Conservation (phyloP, 2,113 vertebrate species). For the Lichenostomus cassidix region DNA sequence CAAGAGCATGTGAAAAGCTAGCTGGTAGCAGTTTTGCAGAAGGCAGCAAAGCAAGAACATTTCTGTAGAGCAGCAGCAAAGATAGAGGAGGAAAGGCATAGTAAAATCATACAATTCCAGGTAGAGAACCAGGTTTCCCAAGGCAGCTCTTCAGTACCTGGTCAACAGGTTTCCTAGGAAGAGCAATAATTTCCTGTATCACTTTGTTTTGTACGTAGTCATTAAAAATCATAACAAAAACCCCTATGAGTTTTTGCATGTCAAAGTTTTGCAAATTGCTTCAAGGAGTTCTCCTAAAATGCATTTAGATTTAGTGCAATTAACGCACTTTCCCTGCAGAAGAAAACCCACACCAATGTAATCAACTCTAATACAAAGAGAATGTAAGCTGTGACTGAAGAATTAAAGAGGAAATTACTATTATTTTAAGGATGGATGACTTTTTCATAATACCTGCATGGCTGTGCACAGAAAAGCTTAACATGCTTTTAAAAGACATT, state of each 20-base stretch:
- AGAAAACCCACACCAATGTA: not conserved
- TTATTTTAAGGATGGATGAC: constrained; percentile 26
- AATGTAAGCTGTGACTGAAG: not conserved
- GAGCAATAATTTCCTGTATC: constrained; percentile 13
- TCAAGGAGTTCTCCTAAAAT: constrained; percentile 31
- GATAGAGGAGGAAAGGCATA: not conserved
- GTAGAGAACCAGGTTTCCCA: not conserved
- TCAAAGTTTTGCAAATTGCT: constrained; percentile 48
- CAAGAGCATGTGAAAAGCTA: not conserved
- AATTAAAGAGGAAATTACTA: constrained; percentile 29
- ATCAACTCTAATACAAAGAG: not conserved
- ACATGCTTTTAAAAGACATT: not conserved
- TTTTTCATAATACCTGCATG: not conserved
- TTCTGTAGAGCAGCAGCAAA: not conserved
- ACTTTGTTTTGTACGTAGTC: not conserved
- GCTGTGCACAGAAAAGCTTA: constrained; percentile 1
- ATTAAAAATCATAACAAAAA: constrained; percentile 6
- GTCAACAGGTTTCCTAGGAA: constrained; percentile 66
- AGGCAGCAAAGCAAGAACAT: not conserved
- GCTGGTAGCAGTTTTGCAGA: constrained; percentile 11
- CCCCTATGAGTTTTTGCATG: not conserved
- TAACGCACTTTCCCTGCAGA: not conserved
- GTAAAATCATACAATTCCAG: not conserved
- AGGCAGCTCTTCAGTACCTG: not conserved
- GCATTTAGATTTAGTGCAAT: constrained; percentile 24